Conservation (phyloP, 2,888 invertebrate species). For the Pachliopta kotzebuea region DNA sequence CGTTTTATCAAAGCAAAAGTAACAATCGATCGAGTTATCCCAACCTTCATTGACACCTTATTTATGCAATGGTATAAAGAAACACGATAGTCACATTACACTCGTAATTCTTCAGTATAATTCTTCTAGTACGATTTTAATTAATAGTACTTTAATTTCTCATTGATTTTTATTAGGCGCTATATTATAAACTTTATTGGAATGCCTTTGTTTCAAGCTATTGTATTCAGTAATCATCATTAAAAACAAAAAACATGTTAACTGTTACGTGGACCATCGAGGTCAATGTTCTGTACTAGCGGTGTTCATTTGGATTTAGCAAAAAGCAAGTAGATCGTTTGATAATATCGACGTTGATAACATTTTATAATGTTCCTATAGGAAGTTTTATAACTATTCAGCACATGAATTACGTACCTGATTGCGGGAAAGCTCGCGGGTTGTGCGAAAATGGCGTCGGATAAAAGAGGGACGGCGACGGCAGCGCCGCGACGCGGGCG, state of each 20-base stretch:
- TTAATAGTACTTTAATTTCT: constrained; percentile 1
- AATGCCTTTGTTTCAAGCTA: constrained; percentile 39
- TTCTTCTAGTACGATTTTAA: constrained; percentile 38
- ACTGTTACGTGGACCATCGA: constrained; percentile 72
- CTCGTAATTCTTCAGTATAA: constrained; percentile 71
- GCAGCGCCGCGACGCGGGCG: constrained; percentile 69
- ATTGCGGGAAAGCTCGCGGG: constrained; percentile 73
- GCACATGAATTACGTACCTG: constrained; percentile 60
- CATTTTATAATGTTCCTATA: constrained; percentile 5
- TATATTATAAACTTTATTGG: constrained; percentile 28
- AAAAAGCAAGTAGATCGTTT: constrained; percentile 11
- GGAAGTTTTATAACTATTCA: constrained; percentile 18
- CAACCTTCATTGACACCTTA: constrained; percentile 31
- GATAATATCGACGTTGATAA: constrained; percentile 1
- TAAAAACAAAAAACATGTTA: constrained; percentile 75
- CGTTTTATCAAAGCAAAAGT: constrained; percentile 53
- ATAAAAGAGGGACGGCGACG: constrained; percentile 61
- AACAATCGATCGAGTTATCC: constrained; percentile 45
- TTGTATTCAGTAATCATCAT: constrained; percentile 57
- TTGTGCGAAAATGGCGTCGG: constrained; percentile 77
- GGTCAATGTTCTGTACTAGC: constrained; percentile 39
- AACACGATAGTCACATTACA: constrained; percentile 79
- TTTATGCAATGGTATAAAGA: constrained; percentile 74
- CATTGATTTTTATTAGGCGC: constrained; percentile 38
- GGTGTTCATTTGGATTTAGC: constrained; percentile 1